Percentiles rank a stretch among this genome's conserved stretches.
phyloP scores from a whole-genome alignment of 2,113 vertebrate species.

The Pomatostomus ruficeps region DNA sequence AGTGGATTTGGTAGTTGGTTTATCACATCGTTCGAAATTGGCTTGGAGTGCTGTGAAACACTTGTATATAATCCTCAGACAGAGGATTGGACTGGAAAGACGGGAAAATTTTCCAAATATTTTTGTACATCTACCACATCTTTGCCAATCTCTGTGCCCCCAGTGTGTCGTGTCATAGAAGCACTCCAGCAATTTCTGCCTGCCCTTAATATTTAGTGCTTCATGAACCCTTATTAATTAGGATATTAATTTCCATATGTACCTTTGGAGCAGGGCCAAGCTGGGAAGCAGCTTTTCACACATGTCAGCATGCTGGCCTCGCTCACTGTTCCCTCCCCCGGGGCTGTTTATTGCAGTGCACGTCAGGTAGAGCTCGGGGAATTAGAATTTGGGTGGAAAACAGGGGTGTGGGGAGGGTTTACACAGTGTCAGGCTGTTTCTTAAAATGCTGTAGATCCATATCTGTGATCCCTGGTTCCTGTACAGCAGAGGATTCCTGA shows the following conservation, averaged over 20 bases:
- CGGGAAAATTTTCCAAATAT: neutral
- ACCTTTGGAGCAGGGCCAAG: slow-evolving; percentile 17
- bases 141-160: neutral
- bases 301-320: neutral
- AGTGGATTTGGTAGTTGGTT: slow-evolving; percentile 24
- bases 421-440: neutral
- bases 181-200: slow-evolving; percentile 5
- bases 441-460: neutral
- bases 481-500: neutral
- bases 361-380: neutral
- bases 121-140: neutral
- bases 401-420: neutral
- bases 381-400: neutral
- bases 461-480: neutral
- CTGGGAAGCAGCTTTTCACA: neutral
- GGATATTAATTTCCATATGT: slow-evolving; percentile 52
- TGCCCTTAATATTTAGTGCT: slow-evolving; percentile 22
- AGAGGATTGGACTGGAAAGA: neutral
- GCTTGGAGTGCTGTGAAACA: neutral
- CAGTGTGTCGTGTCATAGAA: neutral
- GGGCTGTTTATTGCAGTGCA: neutral
- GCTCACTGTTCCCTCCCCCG: neutral
- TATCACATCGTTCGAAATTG: neutral
- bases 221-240: slow-evolving; percentile 28
- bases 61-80: neutral